Conservation (phyloP, 2,888 invertebrate species). For the Athalia circularis region DNA sequence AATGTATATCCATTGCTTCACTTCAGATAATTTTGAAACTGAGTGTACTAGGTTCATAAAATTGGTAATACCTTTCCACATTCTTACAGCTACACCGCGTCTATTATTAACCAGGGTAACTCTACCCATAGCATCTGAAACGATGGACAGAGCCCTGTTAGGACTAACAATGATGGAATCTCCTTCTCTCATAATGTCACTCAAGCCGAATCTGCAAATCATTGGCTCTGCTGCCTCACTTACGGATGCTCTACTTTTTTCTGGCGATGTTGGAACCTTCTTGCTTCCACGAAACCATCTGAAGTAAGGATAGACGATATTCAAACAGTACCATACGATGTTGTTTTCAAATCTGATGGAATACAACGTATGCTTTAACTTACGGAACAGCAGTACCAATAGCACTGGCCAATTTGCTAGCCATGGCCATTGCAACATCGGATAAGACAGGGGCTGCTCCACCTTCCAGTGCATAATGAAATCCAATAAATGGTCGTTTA, state of each 20-base stretch:
- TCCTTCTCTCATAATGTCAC: slow-evolving; percentile 87
- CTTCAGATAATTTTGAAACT: background rate
- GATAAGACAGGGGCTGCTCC: slow-evolving; percentile 87
- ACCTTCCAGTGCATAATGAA: slow-evolving; percentile 94
- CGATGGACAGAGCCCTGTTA: slow-evolving; percentile 85
- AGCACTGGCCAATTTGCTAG: slow-evolving; percentile 88
- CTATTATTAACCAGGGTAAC: slow-evolving; percentile 90
- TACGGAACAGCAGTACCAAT: slow-evolving; percentile 79
- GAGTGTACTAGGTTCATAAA: slow-evolving; percentile 55
- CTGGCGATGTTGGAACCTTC: slow-evolving; percentile 59
- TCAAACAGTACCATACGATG: too few species aligned
- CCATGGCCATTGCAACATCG: slow-evolving; percentile 95
- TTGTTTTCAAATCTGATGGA: background rate
- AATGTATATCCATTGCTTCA: too few species aligned
- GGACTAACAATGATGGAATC: slow-evolving; percentile 87
- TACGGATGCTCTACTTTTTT: slow-evolving; percentile 64
- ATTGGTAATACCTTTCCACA: slow-evolving; percentile 84
- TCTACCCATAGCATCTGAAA: slow-evolving; percentile 91
- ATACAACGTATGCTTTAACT: slow-evolving; percentile 72
- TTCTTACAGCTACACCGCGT: slow-evolving; percentile 86
- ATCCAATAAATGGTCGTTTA: slow-evolving; percentile 89
- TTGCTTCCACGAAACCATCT: slow-evolving; percentile 78
- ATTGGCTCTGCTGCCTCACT: slow-evolving; percentile 81
- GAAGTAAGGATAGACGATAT: slow-evolving; percentile 34
- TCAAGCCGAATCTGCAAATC: slow-evolving; percentile 87